Evolutionary conservation across 1,140 invertebrate species (phyloP).

Genomic region (Colletes gigas): DNA sequence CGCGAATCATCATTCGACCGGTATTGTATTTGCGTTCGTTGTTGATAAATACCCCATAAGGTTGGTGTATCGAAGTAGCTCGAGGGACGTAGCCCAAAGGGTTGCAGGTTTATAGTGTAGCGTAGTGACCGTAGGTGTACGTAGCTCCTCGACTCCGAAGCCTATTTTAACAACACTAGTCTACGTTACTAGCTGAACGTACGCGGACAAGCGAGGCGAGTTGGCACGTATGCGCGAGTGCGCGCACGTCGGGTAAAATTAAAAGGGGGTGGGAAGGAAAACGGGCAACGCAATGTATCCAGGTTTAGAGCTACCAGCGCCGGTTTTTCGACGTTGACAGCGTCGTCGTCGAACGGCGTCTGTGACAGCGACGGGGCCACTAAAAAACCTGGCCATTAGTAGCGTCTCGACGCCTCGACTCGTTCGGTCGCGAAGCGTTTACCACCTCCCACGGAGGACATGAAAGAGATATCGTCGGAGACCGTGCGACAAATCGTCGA

Average conservation of each 20-base stretch:
- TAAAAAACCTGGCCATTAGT: constrained; percentile 69
- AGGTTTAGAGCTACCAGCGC: constrained; percentile 44
- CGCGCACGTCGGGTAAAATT: neutral
- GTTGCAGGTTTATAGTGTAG: no score
- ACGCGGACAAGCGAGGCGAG: no score
- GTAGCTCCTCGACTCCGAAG: no score
- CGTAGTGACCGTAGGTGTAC: no score
- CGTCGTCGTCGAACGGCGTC: constrained; percentile 7
- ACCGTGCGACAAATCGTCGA: constrained; percentile 76
- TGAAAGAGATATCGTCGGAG: constrained; percentile 68
- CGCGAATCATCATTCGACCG: no score
- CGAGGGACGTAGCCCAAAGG: no score
- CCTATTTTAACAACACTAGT: no score
- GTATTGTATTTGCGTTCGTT: no score
- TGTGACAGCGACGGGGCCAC: neutral
- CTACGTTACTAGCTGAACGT: no score
- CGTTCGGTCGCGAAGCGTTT: constrained; percentile 46
- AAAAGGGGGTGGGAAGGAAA: constrained; percentile 8
- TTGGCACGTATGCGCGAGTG: neutral
- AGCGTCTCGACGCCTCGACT: constrained; percentile 71
- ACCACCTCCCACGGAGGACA: constrained; percentile 57
- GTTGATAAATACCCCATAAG: no score
- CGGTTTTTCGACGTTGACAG: constrained; percentile 27
- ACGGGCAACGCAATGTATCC: constrained; percentile 30
- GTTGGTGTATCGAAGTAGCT: no score